phyloP scores from a whole-genome alignment of 1,140 invertebrate genomes.

The Yoshiicerus persimilis region DNA sequence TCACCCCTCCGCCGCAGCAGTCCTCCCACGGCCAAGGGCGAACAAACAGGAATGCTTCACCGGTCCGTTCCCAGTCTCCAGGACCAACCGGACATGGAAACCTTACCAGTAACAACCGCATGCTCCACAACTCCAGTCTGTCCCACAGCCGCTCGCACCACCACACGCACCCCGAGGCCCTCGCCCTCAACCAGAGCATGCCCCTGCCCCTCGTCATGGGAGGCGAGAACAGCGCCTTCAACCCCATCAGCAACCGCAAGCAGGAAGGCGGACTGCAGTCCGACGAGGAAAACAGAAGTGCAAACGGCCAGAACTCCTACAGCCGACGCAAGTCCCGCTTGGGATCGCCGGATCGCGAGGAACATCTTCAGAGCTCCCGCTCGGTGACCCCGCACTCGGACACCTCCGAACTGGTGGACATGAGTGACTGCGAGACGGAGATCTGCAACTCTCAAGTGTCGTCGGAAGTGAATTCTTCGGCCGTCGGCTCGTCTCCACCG shows the following conservation, averaged over 20 bases:
- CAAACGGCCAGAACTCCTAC: not conserved
- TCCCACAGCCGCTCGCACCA: not conserved
- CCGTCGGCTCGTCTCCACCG: not conserved
- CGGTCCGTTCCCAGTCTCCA: slow-evolving; percentile 54
- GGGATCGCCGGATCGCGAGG: slow-evolving; percentile 26
- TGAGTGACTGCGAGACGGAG: slow-evolving; percentile 48
- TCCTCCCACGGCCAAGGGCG: slow-evolving; percentile 43
- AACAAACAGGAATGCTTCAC: not conserved
- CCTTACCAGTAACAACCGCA: not conserved
- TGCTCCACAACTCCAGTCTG: not conserved
- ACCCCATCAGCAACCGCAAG: slow-evolving; percentile 56
- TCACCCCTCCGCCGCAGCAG: slow-evolving; percentile 51
- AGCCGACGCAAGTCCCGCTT: not conserved
- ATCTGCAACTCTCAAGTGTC: not conserved
- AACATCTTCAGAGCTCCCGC: slow-evolving; percentile 30
- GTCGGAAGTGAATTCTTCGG: not conserved
- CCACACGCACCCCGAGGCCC: not conserved
- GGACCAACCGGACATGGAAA: slow-evolving; percentile 40
- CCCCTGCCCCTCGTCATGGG: slow-evolving; percentile 63
- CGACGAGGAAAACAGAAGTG: not conserved
- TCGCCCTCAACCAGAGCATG: not conserved
- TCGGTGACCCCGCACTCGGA: slow-evolving; percentile 42
- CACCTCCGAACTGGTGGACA: slow-evolving; percentile 46
- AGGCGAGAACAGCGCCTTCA: slow-evolving; percentile 83
- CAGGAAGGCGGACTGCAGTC: not conserved